Base-by-base conservation (phyloP, 2,888 invertebrate genomes). In the Imbricaverruca yamaguchii region DNA sequence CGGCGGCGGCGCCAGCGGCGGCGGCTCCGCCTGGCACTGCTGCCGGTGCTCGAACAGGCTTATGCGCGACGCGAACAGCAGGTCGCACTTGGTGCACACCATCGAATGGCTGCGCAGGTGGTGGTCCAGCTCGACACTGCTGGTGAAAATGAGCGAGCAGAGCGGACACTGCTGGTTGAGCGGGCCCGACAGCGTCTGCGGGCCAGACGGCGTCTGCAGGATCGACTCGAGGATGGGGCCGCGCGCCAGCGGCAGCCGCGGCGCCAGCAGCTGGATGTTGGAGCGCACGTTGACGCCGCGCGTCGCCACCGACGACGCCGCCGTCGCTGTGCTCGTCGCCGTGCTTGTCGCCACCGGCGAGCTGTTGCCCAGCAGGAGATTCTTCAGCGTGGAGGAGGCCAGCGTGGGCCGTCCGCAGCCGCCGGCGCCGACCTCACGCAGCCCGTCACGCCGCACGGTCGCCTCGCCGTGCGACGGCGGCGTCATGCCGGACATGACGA, bases 1-100 rank as follows among this genome's bases (percentile, higher is more conserved):
- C 12, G 79, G 23, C 23, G 57, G 57, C 8, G 57, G 0, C 57
- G 79, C 57, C 79, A 57, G 56, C 57, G 79, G 79, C 57, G 57
- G n/a, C 79, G 57, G 23, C 65, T 23, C n/a, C 55, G 21, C 53
- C 74, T 53, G 6, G 55, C 79, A 79, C 57, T 15, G 8, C 79
- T 79, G 79, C 13, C 79, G 79, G 57, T 79, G 79, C 57, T 79
- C 79, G 57, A 79, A 79, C 56, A 79, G 79, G 23, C 23, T 57
- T 15, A 79, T 8, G 13, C 79, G 79, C 59, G 79, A 79, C 7
- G 57, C 79, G 79, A 56, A 79, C 56, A 56, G 79, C 10, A 21
- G 57, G 57, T 79, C 57, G 25, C 79, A 79, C 6, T 25, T 11
- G 57, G 13, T 13, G 25, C 79, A 79, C 23, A 79, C 79, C 79